Evolutionary conservation across 2,888 invertebrate genomes (phyloP).

Genomic region (Hoplodrina ambigua): DNA sequence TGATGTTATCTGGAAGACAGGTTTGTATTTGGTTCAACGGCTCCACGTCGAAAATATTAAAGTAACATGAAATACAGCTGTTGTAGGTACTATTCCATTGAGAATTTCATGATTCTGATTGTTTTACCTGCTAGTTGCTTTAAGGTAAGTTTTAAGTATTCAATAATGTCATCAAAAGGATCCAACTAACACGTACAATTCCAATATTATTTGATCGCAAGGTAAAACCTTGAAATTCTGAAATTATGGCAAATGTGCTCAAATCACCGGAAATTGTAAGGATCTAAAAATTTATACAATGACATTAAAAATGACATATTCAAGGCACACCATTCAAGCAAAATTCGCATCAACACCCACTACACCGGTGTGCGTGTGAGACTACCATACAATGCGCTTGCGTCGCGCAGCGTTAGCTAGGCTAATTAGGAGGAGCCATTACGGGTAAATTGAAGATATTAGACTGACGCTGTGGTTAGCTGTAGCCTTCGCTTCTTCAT

Average conservation of each 20-base stretch:
- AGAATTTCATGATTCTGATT: not conserved
- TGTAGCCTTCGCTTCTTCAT: slow-evolving; percentile 57
- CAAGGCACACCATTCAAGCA: slow-evolving; percentile 22
- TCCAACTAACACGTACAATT: not conserved
- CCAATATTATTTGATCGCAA: not conserved
- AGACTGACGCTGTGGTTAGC: slow-evolving; percentile 51
- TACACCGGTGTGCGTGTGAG: slow-evolving; percentile 34
- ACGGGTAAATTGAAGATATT: slow-evolving; percentile 57
- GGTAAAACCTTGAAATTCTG: not conserved
- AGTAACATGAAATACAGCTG: not conserved
- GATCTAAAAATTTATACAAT: no score
- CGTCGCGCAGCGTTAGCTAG: slow-evolving; percentile 52
- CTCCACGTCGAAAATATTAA: not conserved
- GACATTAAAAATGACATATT: no score
- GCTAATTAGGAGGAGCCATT: slow-evolving; percentile 52
- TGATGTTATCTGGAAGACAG: slow-evolving; percentile 31
- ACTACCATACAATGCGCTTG: slow-evolving; percentile 52
- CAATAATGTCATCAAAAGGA: not conserved
- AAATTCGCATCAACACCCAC: slow-evolving; percentile 28
- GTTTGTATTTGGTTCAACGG: slow-evolving; percentile 24
- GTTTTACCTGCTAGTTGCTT: not conserved
- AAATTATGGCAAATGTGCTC: not conserved
- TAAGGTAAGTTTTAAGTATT: not conserved
- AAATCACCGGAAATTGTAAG: not conserved
- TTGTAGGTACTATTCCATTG: not conserved